Base-by-base conservation (phyloP, 2,797 vertebrate genomes). In the Gymnothorax reevesii region DNA sequence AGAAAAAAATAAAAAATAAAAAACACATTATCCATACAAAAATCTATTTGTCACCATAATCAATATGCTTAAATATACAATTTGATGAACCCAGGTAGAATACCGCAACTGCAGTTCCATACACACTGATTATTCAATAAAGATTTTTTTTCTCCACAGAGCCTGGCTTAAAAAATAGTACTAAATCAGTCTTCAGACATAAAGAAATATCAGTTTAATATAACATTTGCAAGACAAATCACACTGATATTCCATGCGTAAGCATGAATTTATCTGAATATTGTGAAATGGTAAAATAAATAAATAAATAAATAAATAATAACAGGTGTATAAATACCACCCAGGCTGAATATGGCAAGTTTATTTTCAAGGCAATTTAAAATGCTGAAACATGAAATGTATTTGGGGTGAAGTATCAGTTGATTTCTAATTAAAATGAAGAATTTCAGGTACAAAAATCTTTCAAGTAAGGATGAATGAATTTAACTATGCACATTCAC, bases 1-100 rank as follows among this genome's bases (percentile, higher is more conserved):
- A 90, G 93, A 86, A 92, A 8, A n/a, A n/a, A n/a, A n/a, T n/a
- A 92, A 9, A 49, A 69, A 12, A 3, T 5, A 55, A 52, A 87
- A 54, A 17, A 15, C 55, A 33, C 64, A 42, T 49, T 42, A 33
- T 27, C 60, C 7, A 84, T 20, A 62, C 27, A 83, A 62, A 83
- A 83, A 73, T 73, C 42, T 49, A 77, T 13, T 12, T 33, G 33
- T 60, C 57, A 33, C 27, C 59, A 57, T 83, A 20, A 3, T 55
- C 52, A 7, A 57, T 82, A 57, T 22, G 33, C 49, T 55, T 75
- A 57, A 15, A 12, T 0, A 83, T n/a, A 20, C 59, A 55, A 7
- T 42, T 42, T 42, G 33, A 73, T 25, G 66, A n/a, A 64, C 64
- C 8, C 13, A 33, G 59, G 13, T 55, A 33, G 33, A 83, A 60